Conservation (phyloP, 35 echinoderm and acorn worm genomes). For the Heliocidaris tuberculata region DNA sequence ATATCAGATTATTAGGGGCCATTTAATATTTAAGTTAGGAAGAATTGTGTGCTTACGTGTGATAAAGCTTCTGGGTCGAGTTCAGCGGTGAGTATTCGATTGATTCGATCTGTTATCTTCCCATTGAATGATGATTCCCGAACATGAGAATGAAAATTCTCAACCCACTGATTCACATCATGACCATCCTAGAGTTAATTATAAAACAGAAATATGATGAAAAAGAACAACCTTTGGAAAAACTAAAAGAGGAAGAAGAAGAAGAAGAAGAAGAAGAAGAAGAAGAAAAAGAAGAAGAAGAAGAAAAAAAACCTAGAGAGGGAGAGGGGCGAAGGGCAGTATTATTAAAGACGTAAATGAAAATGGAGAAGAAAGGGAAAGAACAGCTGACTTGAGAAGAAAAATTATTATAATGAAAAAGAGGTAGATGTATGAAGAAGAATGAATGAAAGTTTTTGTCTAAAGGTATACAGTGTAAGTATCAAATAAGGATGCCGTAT, state of each 20-base stretch:
- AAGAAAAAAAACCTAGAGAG: background rate
- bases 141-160: background rate
- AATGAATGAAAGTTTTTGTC: background rate
- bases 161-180: background rate
- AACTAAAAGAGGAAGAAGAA: background rate
- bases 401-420: too few species aligned
- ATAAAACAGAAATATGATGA: background rate
- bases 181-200: background rate
- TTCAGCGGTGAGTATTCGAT: background rate
- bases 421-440: too few species aligned
- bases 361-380: too few species aligned
- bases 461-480: too few species aligned
- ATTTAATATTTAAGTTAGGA: too few species aligned
- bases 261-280: too few species aligned
- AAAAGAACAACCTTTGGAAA: background rate
- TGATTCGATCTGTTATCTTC: background rate
- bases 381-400: too few species aligned
- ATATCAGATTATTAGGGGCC: too few species aligned
- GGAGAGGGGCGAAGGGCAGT: too few species aligned
- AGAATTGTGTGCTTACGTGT: background rate
- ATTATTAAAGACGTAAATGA: too few species aligned
- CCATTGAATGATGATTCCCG: background rate
- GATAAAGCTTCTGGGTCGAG: background rate
- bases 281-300: background rate
- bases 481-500: background rate